phyloP scores from a whole-genome alignment of 2,797 vertebrate genomes.

The Brachymystax lenok region DNA sequence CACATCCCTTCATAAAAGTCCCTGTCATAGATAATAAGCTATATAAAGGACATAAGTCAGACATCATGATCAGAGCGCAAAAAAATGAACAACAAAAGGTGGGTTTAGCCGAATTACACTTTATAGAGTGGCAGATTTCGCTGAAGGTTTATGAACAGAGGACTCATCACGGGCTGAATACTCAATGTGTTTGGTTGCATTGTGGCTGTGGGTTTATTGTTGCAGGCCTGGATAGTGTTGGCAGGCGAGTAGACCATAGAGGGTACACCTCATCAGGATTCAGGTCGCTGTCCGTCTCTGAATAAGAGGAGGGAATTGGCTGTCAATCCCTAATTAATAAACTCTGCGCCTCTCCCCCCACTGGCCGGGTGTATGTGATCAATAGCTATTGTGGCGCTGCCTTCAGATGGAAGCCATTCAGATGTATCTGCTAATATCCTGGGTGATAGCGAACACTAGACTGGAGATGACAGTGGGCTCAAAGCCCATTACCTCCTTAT shows the following conservation, averaged over 20 bases:
- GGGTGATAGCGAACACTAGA: constrained; percentile 67
- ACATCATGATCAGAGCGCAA: too few species aligned
- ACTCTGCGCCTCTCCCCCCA: constrained; percentile 67
- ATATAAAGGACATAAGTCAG: too few species aligned
- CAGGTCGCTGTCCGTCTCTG: constrained; percentile 57
- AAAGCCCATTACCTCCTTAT: constrained; percentile 74
- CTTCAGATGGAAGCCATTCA: constrained; percentile 77
- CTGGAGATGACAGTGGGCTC: constrained; percentile 75
- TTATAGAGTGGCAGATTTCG: too few species aligned
- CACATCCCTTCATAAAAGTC: too few species aligned
- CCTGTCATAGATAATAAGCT: too few species aligned
- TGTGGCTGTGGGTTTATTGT: not conserved
- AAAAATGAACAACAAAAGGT: too few species aligned
- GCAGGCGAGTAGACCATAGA: constrained; percentile 25
- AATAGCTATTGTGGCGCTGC: constrained; percentile 76
- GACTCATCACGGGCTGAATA: not conserved
- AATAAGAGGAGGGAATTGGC: constrained; percentile 79
- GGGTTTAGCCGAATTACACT: too few species aligned
- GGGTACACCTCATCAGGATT: constrained; percentile 75
- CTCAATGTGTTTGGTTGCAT: not conserved
- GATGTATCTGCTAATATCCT: constrained; percentile 88
- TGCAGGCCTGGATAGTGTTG: not conserved
- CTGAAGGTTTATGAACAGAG: not conserved
- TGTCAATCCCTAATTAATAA: constrained; percentile 91
- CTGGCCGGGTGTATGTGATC: constrained; percentile 69